Conservation (phyloP, 2,888 invertebrate genomes). For the Nipponacmea schrenckii region DNA sequence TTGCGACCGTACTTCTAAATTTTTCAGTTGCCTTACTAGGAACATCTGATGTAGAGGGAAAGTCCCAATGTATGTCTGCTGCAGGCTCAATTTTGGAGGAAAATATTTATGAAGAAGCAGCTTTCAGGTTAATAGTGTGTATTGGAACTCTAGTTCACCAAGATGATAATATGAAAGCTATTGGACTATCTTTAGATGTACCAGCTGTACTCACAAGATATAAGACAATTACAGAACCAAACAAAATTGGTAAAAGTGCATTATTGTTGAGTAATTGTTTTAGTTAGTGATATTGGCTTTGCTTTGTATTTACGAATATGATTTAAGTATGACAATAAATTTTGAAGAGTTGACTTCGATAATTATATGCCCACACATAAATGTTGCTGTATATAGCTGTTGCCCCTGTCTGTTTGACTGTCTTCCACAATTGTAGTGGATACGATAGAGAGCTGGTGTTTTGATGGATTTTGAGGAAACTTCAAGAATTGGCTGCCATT, state of each 20-base stretch:
- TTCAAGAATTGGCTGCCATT: too few species aligned
- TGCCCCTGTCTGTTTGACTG: too few species aligned
- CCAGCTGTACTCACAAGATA: constrained; percentile 40
- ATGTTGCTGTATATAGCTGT: too few species aligned
- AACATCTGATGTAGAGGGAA: constrained; percentile 50
- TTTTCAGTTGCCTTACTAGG: constrained; percentile 72
- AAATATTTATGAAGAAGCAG: constrained; percentile 76
- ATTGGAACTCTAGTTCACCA: constrained; percentile 77
- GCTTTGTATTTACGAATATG: too few species aligned
- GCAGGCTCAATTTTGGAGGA: constrained; percentile 54
- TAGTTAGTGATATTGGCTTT: background rate
- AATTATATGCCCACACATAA: too few species aligned
- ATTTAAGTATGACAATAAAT: too few species aligned
- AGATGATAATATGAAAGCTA: constrained; percentile 54
- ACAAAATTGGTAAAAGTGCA: constrained; percentile 62
- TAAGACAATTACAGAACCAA: constrained; percentile 41
- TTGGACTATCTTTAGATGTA: constrained; percentile 59
- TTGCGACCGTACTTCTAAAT: constrained; percentile 80
- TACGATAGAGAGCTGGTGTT: too few species aligned
- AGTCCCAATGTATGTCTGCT: constrained; percentile 52
- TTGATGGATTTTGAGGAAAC: too few species aligned
- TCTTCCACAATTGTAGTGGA: too few species aligned
- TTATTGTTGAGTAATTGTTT: constrained; percentile 21
- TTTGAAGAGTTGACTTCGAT: too few species aligned
- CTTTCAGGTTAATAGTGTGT: constrained; percentile 81